Base-by-base conservation (phyloP, 2,113 vertebrate species). In the Bolborhynchus lineola region DNA sequence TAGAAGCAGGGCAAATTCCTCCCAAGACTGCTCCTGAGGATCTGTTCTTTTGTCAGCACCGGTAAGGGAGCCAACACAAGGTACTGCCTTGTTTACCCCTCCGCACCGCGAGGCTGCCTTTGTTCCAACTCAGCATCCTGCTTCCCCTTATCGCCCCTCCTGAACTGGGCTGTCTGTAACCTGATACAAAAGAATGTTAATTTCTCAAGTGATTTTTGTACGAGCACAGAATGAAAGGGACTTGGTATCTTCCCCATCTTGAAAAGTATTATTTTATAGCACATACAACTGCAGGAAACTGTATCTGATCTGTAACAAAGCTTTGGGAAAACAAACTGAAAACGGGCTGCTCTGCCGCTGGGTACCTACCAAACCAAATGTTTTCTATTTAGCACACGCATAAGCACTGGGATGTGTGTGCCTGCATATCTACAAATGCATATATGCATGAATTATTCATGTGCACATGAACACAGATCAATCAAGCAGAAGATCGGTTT, bases 131-230 rank as follows among this genome's bases (percentile, higher is more conserved):
- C 9, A 18, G 41, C 86, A 87, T 85, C 88, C 92, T 81, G 87
- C 88, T 41, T 50, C 72, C 75, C 93, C 44, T 49, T 10, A 19
- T 76, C 28, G 9, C 77, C 91, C 94, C 82, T 89, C 46, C 91
- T 42, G 41, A 88, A 53, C 80, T 90, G 1, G 1, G 55, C 7
- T 0, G 42, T 42, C 94, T 75, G 93, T 68, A 97, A 94, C 72
- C 77, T 33, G 92, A 94, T 35, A 72, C 62, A 1, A 60, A 93
- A 92, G 90, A 92, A 95, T 86, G 86, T 92, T 94, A 79, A 82
- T 90, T 90, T 85, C 94, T 92, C 85, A 9, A 96, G 87, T 59
- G 88, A 96, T 92, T 91, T 91, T 92, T 65, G 47, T 70, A 57
- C 77, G 82, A 88, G 86, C 92, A 80, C 57, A 76, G 63, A 91